Conservation (phyloP, 2,113 vertebrate species). For the Oryctolagus cuniculus region mOryCun1.1 NC_091435.1:97111501-97112000, state of each 20-base stretch:
- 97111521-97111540: slow-evolving; percentile 37
- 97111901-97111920: slow-evolving; percentile 68
- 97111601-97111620: slow-evolving; percentile 56
- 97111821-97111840: slow-evolving; percentile 1
- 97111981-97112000: slow-evolving; percentile 60
- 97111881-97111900: slow-evolving; percentile 69
- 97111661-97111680: background rate
- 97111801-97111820: background rate
- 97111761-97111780: background rate
- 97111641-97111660: background rate
- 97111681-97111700: background rate
- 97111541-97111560: slow-evolving; percentile 42
- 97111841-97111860: slow-evolving; percentile 46
- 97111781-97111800: background rate
- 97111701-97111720: background rate
- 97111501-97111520: slow-evolving; percentile 21
- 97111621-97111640: background rate
- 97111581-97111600: slow-evolving; percentile 37
- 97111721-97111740: background rate
- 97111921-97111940: slow-evolving; percentile 72
- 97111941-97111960: slow-evolving; percentile 60
- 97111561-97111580: slow-evolving; percentile 25
- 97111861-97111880: slow-evolving; percentile 39
- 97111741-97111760: background rate
- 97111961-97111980: slow-evolving; percentile 69